Percentiles rank a stretch among this genome's conserved stretches.
These are phyloP conservation scores for Gallinago undulata DNA, from an alignment of 2,113 vertebrate genomes.

Conservation along the genomic window DNA sequence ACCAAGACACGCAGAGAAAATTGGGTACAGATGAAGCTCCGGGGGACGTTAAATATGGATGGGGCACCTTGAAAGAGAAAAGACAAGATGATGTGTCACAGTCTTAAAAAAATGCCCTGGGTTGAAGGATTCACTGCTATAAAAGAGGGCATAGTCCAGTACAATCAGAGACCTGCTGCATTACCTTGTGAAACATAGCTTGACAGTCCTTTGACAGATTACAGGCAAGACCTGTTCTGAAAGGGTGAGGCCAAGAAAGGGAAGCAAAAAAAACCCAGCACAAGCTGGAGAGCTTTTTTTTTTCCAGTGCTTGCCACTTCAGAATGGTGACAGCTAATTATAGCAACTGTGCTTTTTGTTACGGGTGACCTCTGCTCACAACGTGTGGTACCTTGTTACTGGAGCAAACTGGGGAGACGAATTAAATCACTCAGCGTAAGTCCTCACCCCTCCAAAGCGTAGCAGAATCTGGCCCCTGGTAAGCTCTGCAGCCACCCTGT, in stretches of 20 bases:
- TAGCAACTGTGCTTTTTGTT: not conserved
- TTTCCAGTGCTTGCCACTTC: not conserved
- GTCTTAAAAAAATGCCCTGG: not conserved
- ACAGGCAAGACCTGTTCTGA: not conserved
- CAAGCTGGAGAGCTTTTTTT: not conserved
- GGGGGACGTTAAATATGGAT: not conserved
- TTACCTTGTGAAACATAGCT: not conserved
- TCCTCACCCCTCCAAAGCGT: not conserved
- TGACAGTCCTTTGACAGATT: not conserved
- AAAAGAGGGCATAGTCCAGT: not conserved
- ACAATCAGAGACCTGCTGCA: not conserved
- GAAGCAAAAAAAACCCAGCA: not conserved
- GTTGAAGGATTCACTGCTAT: not conserved
- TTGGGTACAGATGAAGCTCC: not conserved
- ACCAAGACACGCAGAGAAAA: not conserved
- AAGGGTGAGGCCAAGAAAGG: not conserved
- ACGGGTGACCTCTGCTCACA: not conserved
- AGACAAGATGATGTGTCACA: not conserved
- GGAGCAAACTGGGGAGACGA: not conserved
- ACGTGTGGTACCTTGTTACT: not conserved
- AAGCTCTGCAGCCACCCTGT: not conserved
- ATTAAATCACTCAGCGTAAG: not conserved
- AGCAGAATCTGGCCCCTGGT: not conserved
- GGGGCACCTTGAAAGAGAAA: not conserved
- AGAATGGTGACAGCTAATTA: slow-evolving; percentile 48